phyloP scores from a whole-genome alignment of 2,888 invertebrate genomes.

The Ormyrus labotus region DNA sequence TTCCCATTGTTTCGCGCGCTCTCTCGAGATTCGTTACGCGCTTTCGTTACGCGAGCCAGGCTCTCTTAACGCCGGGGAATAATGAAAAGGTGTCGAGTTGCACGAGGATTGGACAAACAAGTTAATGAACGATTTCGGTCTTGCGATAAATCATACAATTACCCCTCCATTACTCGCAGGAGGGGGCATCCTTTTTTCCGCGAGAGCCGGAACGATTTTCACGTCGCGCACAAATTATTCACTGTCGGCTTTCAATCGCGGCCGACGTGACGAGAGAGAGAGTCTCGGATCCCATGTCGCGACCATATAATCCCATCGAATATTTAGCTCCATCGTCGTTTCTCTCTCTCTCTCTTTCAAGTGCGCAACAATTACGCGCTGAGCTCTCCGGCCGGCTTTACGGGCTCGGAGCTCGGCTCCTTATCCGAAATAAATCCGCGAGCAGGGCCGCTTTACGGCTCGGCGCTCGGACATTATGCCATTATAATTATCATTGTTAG shows the following conservation, averaged over 20 bases:
- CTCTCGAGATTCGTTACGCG: conserved; percentile 6
- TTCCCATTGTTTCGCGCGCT: neutral
- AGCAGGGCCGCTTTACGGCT: conserved; percentile 17
- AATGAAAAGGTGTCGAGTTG: conserved; percentile 23
- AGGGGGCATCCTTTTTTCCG: too few species aligned
- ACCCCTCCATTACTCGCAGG: too few species aligned
- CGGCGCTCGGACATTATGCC: conserved; percentile 27
- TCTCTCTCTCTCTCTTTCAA: too few species aligned
- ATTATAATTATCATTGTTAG: conserved; percentile 48
- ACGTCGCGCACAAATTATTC: conserved; percentile 16
- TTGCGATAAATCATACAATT: too few species aligned
- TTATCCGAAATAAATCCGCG: conserved; percentile 22
- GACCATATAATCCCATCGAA: conserved; percentile 25
- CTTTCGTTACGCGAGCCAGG: neutral
- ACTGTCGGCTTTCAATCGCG: neutral
- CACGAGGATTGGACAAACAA: neutral
- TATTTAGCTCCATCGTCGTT: neutral
- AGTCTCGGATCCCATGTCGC: too few species aligned
- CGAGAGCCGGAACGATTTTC: conserved; percentile 2
- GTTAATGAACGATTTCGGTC: neutral
- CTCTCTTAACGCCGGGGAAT: conserved; percentile 7
- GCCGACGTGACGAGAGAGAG: too few species aligned
- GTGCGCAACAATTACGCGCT: conserved; percentile 2
- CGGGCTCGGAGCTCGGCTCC: neutral
- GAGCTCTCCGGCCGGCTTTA: too few species aligned